A percentile compares a stretch with the other conserved stretches of the same genome.
Evolutionary conservation across 1,140 invertebrate species (phyloP).

Genomic region (Brachionus rotundiformis): DNA sequence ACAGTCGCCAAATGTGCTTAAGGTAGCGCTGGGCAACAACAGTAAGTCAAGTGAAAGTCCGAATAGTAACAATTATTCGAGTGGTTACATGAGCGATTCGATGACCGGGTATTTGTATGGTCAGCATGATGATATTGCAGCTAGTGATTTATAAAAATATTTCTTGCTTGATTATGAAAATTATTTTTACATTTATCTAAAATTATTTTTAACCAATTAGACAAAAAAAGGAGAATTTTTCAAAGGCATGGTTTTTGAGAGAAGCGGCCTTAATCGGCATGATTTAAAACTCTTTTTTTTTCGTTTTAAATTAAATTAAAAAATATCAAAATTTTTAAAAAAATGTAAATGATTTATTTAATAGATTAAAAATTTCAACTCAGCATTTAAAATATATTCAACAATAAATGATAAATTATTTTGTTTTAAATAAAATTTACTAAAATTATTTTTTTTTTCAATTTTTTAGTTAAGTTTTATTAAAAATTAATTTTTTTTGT

Average conservation of each 20-base stretch:
- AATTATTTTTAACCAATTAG: constrained; percentile 23
- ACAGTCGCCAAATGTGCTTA: constrained; percentile 3
- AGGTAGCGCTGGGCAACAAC: background rate
- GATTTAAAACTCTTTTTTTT: background rate
- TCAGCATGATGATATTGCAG: constrained; percentile 26
- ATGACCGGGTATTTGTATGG: background rate
- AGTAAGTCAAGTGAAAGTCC: constrained; percentile 28
- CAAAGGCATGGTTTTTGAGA: background rate
- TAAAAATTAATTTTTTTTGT: too few relatives aligned
- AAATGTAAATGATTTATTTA: constrained; percentile 1
- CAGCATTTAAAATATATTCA: background rate
- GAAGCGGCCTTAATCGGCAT: background rate
- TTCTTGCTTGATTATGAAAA: background rate
- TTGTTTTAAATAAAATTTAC: background rate
- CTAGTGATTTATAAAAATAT: constrained; percentile 33
- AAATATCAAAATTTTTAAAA: background rate
- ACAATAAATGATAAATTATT: background rate
- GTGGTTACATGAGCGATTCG: constrained; percentile 12
- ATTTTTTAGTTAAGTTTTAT: too few relatives aligned
- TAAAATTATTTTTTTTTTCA: background rate
- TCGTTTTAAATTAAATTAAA: background rate
- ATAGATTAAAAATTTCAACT: background rate
- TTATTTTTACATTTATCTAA: constrained; percentile 13
- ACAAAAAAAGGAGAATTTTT: background rate
- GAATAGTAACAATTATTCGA: constrained; percentile 7